phyloP scores from a whole-genome alignment of 2,888 invertebrate genomes.

The Liposcelis brunnea region DNA sequence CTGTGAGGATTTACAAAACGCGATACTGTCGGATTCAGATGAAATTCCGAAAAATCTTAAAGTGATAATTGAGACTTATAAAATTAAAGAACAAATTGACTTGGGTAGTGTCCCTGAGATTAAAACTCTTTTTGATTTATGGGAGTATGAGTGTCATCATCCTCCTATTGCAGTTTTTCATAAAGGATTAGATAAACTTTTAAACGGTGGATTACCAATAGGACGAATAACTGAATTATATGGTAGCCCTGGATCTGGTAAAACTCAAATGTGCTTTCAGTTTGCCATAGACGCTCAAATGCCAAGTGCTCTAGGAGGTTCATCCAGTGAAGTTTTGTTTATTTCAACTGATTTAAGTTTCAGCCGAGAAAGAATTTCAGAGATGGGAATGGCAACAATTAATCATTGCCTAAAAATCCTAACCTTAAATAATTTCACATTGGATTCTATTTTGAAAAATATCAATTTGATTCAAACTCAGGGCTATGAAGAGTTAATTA shows the following conservation, averaged over 20 bases:
- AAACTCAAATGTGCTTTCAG: slow-evolving; percentile 1
- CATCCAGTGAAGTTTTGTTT: background rate
- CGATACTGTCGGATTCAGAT: too few relatives aligned
- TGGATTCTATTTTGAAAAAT: background rate
- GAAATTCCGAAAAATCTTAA: too few relatives aligned
- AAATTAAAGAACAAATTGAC: too few relatives aligned
- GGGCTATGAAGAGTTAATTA: background rate
- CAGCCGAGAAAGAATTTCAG: background rate
- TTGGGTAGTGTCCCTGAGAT: too few relatives aligned
- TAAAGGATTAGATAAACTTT: slow-evolving; percentile 2
- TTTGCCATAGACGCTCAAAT: background rate
- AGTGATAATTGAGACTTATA: too few relatives aligned
- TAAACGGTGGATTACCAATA: background rate
- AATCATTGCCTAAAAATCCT: background rate
- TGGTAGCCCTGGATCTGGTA: slow-evolving; percentile 1
- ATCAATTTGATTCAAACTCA: background rate
- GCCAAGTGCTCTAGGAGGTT: background rate
- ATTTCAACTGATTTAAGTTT: slow-evolving; percentile 1
- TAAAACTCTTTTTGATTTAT: background rate
- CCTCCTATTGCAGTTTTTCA: background rate
- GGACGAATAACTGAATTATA: background rate
- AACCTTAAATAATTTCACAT: background rate
- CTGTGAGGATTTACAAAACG: too few relatives aligned
- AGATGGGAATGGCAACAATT: background rate
- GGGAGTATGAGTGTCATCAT: background rate